Percentiles rank a stretch among this genome's conserved stretches.
These are phyloP conservation scores for Leptatherina wallacei DNA, from an alignment of 2,797 vertebrate species.

Conservation along the genomic window DNA sequence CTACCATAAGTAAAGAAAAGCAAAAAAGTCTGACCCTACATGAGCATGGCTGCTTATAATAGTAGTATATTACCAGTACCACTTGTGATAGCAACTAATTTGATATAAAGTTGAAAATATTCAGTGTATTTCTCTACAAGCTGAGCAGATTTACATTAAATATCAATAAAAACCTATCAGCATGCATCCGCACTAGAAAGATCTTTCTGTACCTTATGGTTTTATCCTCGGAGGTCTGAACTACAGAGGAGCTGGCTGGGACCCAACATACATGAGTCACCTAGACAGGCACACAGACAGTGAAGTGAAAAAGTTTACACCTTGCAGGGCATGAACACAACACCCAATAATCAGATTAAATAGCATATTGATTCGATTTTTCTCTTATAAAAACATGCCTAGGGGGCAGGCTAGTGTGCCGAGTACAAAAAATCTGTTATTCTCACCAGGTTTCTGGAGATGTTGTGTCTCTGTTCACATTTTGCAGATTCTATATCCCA, in stretches of 20 bases:
- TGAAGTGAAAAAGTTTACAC: constrained; percentile 30
- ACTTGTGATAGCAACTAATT: neutral
- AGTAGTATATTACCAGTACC: neutral
- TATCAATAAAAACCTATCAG: neutral
- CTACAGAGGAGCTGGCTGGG: constrained; percentile 81
- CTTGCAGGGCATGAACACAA: constrained; percentile 13
- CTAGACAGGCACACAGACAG: constrained; percentile 73
- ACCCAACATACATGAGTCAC: constrained; percentile 98
- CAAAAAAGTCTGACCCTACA: neutral
- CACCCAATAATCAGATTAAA: constrained; percentile 5
- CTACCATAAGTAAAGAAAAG: neutral
- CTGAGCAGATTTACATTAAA: neutral
- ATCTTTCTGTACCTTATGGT: constrained; percentile 86
- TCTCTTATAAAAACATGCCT: neutral
- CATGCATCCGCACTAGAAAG: neutral
- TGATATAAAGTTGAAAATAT: neutral
- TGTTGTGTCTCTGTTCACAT: constrained; percentile 85
- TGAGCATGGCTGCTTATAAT: neutral
- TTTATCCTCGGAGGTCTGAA: constrained; percentile 95
- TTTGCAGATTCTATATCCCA: constrained; percentile 92
- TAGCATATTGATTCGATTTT: neutral
- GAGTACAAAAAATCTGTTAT: neutral
- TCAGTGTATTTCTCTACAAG: constrained; percentile 12
- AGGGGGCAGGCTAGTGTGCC: constrained; percentile 4
- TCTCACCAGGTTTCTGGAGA: constrained; percentile 95